Conservation (phyloP, 23 tunicate genomes). For the Halocynthia roretzi region DNA sequence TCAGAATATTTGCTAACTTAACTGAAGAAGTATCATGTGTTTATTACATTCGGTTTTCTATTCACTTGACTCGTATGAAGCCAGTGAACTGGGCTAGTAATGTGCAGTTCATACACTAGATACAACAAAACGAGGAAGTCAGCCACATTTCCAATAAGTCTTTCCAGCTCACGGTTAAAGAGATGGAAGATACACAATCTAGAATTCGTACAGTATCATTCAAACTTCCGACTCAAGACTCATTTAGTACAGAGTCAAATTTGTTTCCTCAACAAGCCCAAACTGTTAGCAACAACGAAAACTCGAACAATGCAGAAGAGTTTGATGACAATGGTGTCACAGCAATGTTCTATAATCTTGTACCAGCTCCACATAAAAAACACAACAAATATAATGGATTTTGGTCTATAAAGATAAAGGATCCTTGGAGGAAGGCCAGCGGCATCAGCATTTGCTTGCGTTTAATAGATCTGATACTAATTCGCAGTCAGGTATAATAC, state of each 20-base stretch:
- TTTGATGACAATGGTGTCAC: not conserved
- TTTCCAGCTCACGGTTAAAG: too few relatives aligned
- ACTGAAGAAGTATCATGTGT: too few relatives aligned
- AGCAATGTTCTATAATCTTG: not conserved
- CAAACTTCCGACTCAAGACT: slow-evolving; percentile 5
- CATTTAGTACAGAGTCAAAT: not conserved
- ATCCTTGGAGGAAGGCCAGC: not conserved
- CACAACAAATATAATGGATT: not conserved
- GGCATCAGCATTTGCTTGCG: too few relatives aligned
- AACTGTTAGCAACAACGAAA: not conserved
- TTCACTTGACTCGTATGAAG: too few relatives aligned
- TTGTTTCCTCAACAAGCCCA: not conserved
- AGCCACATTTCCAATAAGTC: too few relatives aligned
- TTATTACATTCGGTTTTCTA: too few relatives aligned
- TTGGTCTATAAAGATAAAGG: not conserved
- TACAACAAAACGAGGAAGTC: not conserved
- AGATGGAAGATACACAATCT: too few relatives aligned
- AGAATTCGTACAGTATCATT: not conserved
- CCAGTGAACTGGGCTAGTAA: too few relatives aligned
- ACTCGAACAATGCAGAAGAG: not conserved
- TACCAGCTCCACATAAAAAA: not conserved
- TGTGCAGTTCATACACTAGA: too few relatives aligned
- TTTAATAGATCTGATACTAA: too few relatives aligned
- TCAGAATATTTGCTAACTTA: too few relatives aligned
- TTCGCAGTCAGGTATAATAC: too few relatives aligned